Evolutionary conservation across 1,140 invertebrate species (phyloP), one percentile per base, ranked within the genome.

Genomic region (Bacillus rossius): DNA sequence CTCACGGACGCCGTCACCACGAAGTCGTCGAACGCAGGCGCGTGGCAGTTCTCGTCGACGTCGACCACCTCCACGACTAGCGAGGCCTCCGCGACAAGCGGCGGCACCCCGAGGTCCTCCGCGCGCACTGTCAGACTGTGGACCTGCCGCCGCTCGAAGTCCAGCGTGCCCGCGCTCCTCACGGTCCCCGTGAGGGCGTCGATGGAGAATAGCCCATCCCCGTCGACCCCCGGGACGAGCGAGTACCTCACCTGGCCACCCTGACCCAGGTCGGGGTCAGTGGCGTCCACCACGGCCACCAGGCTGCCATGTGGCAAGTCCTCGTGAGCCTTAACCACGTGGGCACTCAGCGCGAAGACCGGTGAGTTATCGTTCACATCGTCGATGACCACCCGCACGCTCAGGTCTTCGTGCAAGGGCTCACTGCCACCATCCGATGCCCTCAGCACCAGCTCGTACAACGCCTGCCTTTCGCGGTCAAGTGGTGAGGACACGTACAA

Each of bases 341-440:
- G 93, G 37, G 80, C 82, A 14, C 80, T 65, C 3, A 90, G 72
- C 17, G 84, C 82, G 64, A 97, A 98, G 34, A 75, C 80, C 0
- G 94, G 94, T 0, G 88, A 79, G 67, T 94, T 94, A 73, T 98
- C 94, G 69, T 98, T 98, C 20, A 94, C 85, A 69, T 98, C 94
- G 63, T 92, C 86, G 0, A 97, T 84, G 1, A 81, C 79, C 16
- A 96, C 82, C 19, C 89, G 76, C 29, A 96, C 84, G 2, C 73
- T 41, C 1, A 91, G 89, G 57, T 92, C 89, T 0, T 88, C 84
- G 61, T 84, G 83, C 7, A 93, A 74, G 1, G 80, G 71, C 0
- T 77, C 72, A 4, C 75, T 65, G 34, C 81, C 83, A 50, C 82
- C 79, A 71, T 97, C 94, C 13, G 84, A 85, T 0, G 94, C 95